Evolutionary conservation across 92 coral and sea anemone species (phyloP).

Genomic region (Pocillopora meandrina): DNA sequence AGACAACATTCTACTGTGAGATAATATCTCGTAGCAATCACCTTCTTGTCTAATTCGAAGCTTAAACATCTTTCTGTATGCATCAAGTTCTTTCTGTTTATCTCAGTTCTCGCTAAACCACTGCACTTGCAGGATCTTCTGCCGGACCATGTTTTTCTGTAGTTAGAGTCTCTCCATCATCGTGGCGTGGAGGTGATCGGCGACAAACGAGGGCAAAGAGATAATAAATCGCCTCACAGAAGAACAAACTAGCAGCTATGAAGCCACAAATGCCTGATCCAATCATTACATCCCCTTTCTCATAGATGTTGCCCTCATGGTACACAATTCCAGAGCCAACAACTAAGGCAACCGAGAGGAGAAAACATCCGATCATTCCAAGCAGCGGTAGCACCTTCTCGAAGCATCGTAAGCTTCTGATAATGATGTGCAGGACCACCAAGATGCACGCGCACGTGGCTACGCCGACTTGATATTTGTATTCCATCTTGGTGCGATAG

Average conservation of each 20-base stretch:
- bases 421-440: slow-evolving; percentile 80
- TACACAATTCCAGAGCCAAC: slow-evolving; percentile 76
- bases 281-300: not conserved
- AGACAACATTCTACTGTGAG: too few species aligned
- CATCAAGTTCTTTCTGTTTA: too few species aligned
- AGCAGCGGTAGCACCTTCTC: slow-evolving; percentile 86
- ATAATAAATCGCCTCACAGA: slow-evolving; percentile 61
- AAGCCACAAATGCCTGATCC: slow-evolving; percentile 85
- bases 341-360: slow-evolving; percentile 65
- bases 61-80: too few species aligned
- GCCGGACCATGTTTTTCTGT: too few species aligned
- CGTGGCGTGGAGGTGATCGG: slow-evolving; percentile 34
- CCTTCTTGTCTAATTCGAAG: too few species aligned
- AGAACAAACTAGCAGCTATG: slow-evolving; percentile 73
- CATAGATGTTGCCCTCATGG: slow-evolving; percentile 9
- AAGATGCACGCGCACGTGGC: not conserved
- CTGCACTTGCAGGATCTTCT: too few species aligned
- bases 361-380: slow-evolving; percentile 52
- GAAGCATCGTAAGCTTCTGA: slow-evolving; percentile 75
- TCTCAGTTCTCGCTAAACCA: too few species aligned
- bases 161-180: too few species aligned
- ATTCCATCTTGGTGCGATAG: too few species aligned
- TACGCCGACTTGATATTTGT: too few species aligned
- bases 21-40: too few species aligned
- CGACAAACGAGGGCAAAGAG: slow-evolving; percentile 55